Conservation (phyloP, 2,113 vertebrate species). For the Peucedramus taeniatus region DNA sequence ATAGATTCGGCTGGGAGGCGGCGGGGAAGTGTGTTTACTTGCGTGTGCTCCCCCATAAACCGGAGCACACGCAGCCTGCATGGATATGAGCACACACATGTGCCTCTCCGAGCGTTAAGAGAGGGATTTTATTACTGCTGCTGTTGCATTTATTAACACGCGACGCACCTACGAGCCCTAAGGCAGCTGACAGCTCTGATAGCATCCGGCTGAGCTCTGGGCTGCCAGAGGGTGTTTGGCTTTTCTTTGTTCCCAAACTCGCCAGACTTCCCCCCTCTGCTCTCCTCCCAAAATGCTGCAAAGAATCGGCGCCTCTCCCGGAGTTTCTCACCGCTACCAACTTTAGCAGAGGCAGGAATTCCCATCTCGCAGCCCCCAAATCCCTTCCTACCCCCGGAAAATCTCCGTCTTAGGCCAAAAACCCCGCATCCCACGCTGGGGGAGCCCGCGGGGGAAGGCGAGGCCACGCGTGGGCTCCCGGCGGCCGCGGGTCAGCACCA, state of each 20-base stretch:
- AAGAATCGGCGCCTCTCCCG: rapidly evolving
- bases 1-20: neutral
- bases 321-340: neutral
- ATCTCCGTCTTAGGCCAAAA: rapidly evolving
- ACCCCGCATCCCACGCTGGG: rapidly evolving
- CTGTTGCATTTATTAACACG: neutral
- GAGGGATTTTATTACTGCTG: neutral
- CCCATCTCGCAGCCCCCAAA: too few species aligned
- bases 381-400: too few species aligned
- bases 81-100: neutral
- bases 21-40: neutral
- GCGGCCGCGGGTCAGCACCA: slow-evolving; percentile 61
- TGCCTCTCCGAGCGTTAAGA: neutral
- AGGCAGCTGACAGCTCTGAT: neutral
- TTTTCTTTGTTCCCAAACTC: slow-evolving; percentile 30
- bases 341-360: neutral
- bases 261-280: neutral
- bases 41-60: neutral
- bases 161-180: neutral
- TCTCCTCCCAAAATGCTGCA: neutral
- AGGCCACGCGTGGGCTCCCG: neutral
- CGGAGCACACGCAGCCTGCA: neutral
- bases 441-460: neutral
- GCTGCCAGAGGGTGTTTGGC: neutral
- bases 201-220: neutral